These are phyloP conservation scores for Tineola bisselliella DNA, from an alignment of 2,888 invertebrate genomes.

Conservation along the genomic window DNA sequence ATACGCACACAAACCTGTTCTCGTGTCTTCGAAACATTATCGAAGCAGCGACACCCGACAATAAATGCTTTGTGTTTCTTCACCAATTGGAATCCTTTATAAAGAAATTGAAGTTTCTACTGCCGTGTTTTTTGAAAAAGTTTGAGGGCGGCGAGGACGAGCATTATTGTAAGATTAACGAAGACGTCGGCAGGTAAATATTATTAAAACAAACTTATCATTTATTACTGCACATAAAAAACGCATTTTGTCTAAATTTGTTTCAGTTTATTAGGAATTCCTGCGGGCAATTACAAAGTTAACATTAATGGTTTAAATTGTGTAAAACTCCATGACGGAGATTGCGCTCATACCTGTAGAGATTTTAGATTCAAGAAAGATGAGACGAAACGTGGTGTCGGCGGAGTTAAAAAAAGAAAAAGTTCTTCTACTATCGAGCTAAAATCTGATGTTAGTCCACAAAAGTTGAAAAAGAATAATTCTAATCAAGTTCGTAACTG, in stretches of 20 bases:
- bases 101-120: slow-evolving; percentile 38
- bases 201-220: neutral
- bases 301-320: neutral
- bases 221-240: no score
- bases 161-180: slow-evolving; percentile 41
- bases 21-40: slow-evolving; percentile 50
- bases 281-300: neutral
- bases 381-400: neutral
- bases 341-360: neutral
- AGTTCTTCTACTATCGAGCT: neutral
- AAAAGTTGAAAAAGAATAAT: neutral
- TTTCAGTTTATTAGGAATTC: neutral
- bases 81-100: slow-evolving; percentile 50
- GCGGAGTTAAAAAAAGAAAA: neutral
- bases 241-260: no score
- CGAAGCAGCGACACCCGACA: slow-evolving; percentile 32
- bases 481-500: neutral
- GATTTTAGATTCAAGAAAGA: neutral
- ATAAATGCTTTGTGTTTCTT: slow-evolving; percentile 43
- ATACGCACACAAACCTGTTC: slow-evolving; percentile 48
- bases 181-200: slow-evolving; percentile 46
- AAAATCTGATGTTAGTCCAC: neutral
- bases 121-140: slow-evolving; percentile 45
- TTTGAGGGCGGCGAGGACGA: slow-evolving; percentile 29
- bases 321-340: neutral